Percentiles rank a stretch among this genome's conserved stretches.
Evolutionary conservation across 1,140 invertebrate genomes (phyloP).

Genomic region (Drosophila murphyi): DNA sequence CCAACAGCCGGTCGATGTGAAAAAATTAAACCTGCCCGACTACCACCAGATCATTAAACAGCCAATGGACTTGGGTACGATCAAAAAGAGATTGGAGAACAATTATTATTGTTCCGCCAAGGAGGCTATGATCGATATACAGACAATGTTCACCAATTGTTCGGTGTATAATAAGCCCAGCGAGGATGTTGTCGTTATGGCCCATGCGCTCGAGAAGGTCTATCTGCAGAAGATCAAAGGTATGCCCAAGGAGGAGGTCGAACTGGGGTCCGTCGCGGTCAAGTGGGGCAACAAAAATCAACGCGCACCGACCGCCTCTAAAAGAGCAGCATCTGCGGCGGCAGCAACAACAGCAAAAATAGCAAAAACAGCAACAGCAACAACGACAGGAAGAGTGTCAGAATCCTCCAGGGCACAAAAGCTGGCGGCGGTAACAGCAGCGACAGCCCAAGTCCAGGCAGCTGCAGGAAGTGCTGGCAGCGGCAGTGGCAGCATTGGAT

Average conservation of each 20-base stretch:
- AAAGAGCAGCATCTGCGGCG: constrained; percentile 38
- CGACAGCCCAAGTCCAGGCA: constrained; percentile 23
- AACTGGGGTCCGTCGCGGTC: constrained; percentile 89
- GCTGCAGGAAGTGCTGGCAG: constrained; percentile 69
- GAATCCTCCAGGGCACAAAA: neutral
- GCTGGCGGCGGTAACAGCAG: constrained; percentile 14
- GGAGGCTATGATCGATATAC: constrained; percentile 99
- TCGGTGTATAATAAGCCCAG: constrained; percentile 99
- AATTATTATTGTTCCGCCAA: constrained; percentile 98
- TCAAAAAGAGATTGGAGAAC: constrained; percentile 98
- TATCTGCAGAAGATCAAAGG: constrained; percentile 96
- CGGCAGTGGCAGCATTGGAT: constrained; percentile 56
- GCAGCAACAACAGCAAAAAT: constrained; percentile 69
- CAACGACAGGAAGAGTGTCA: neutral
- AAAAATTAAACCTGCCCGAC: constrained; percentile 97
- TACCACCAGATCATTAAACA: constrained; percentile 99
- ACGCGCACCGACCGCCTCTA: constrained; percentile 49
- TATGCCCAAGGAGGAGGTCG: constrained; percentile 96
- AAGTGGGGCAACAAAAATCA: constrained; percentile 91
- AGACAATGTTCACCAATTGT: constrained; percentile 99
- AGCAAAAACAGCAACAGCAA: constrained; percentile 50
- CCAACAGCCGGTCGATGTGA: constrained; percentile 97
- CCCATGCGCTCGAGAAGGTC: constrained; percentile 97
- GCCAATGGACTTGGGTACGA: constrained; percentile 98
- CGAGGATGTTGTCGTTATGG: constrained; percentile 99